A percentile compares a stretch with the other conserved stretches of the same genome.
These are phyloP conservation scores for Copidosoma floridanum DNA, from an alignment of 1,140 invertebrate genomes.

Conservation along the genomic window DNA sequence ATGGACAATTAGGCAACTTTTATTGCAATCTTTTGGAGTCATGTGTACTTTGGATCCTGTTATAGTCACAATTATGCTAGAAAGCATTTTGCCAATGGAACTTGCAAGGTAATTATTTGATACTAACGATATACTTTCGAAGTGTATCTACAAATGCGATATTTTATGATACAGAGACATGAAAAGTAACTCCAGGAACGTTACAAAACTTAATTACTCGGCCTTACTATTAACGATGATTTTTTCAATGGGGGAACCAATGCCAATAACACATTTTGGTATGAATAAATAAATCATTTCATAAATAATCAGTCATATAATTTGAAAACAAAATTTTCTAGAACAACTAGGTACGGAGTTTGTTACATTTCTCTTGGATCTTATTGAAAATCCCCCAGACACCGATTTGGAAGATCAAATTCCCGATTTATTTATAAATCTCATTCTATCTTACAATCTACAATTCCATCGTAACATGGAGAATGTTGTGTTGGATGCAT, in stretches of 20 bases:
- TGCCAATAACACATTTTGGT: conserved; percentile 75
- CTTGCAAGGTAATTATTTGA: conserved; percentile 64
- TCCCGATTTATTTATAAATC: conserved; percentile 77
- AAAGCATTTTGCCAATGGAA: conserved; percentile 84
- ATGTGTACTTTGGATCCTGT: conserved; percentile 81
- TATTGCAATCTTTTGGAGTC: conserved; percentile 81
- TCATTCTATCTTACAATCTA: conserved; percentile 84
- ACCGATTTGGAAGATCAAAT: conserved; percentile 77
- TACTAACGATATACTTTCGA: background rate
- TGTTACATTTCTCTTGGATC: conserved; percentile 73
- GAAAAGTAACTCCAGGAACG: conserved; percentile 68
- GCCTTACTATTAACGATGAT: conserved; percentile 80
- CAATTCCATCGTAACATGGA: conserved; percentile 72
- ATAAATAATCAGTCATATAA: conserved; percentile 12
- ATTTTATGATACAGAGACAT: conserved; percentile 62
- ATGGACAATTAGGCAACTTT: conserved; percentile 75
- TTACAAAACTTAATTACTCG: conserved; percentile 71
- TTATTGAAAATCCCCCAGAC: conserved; percentile 76
- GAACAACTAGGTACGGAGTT: conserved; percentile 79
- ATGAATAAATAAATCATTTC: conserved; percentile 2
- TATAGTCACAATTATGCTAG: conserved; percentile 76
- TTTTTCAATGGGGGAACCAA: conserved; percentile 83
- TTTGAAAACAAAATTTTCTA: conserved; percentile 50
- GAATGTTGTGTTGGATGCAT: conserved; percentile 74
- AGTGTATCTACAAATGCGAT: conserved; percentile 2